phyloP scores from a whole-genome alignment of 2,113 vertebrate species.

The Theristicus caerulescens region DNA sequence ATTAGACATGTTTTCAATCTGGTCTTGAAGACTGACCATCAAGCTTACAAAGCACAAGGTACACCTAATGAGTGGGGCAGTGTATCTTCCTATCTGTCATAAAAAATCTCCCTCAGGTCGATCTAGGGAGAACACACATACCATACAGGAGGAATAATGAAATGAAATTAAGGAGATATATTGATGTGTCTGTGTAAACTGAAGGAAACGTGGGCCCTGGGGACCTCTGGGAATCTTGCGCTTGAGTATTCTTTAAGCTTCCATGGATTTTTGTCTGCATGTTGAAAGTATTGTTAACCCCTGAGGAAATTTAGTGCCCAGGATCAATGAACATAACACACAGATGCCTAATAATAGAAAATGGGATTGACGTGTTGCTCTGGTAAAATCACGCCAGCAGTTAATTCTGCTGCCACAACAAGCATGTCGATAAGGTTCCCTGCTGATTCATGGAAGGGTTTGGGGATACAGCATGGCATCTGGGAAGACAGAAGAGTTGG shows the following conservation, averaged over 20 bases:
- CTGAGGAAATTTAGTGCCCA: constrained; percentile 55
- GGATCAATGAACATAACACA: constrained; percentile 65
- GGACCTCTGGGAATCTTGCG: constrained; percentile 15
- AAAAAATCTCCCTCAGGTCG: background rate
- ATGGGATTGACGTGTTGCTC: constrained; percentile 50
- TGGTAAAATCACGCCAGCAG: constrained; percentile 56
- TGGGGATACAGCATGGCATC: background rate
- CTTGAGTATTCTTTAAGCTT: constrained; percentile 60
- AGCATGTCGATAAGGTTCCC: constrained; percentile 59
- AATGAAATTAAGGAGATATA: constrained; percentile 45
- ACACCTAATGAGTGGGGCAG: background rate
- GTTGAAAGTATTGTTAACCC: constrained; percentile 58
- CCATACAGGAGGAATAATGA: background rate
- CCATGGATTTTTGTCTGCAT: constrained; percentile 65
- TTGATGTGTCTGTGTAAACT: constrained; percentile 44
- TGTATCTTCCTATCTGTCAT: background rate
- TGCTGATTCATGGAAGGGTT: constrained; percentile 38
- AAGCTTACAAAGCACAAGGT: background rate
- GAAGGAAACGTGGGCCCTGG: background rate
- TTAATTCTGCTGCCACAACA: constrained; percentile 62
- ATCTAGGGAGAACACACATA: background rate
- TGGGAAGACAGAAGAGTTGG: background rate
- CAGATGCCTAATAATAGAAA: constrained; percentile 61
- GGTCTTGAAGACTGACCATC: background rate
- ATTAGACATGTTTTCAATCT: background rate